Evolutionary conservation across 1,140 invertebrate genomes (phyloP), one percentile per base, ranked within the genome.

Genomic region (Maconellicoccus hirsutus): DNA sequence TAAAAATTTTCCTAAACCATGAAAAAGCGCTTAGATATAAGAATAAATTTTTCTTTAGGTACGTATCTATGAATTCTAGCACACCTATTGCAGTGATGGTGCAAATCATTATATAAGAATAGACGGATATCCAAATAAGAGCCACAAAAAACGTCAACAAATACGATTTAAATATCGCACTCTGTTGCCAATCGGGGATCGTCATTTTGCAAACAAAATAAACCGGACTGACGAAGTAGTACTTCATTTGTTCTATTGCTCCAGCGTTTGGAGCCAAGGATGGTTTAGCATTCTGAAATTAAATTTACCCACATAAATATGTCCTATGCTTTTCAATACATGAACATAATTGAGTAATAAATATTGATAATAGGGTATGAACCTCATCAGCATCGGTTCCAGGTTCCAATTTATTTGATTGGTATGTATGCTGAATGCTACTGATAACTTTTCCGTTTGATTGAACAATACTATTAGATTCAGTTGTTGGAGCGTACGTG

Each of bases 101-200:
- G 92, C 93, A 96, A 33, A 94, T 83, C 90, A 96, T 93, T 75
- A 96, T 89, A 80, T 95, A 96, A 4, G 92, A 94, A 80, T 93
- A 94, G 77, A 94, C 89, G 59, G 91, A 93, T 72, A 96, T 95
- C 92, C 92, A 95, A 19, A 94, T 82, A 89, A 94, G 93, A 25
- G 91, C 92, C 71, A 93, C 83, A 72, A 91, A 83, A 80, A 95
- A 95, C 6, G 92, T 94, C 76, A 93, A 84, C 0, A 91, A 86
- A 79, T 93, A 94, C 89, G 90, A 94, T 75, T 86, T 86, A 66
- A 82, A 83, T 79, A 86, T 90, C 74, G 85, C 83, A 74, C 90
- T 88, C 70, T 85, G 85, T 70, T 89, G 85, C 77, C 90, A 93
- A 80, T 95, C 92, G 0, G 93, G 93, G 83, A 94, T 92, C 0